These are phyloP conservation scores for Poeciliopsis infans DNA, from an alignment of 2,797 vertebrate genomes.

Conservation along the genomic window DNA sequence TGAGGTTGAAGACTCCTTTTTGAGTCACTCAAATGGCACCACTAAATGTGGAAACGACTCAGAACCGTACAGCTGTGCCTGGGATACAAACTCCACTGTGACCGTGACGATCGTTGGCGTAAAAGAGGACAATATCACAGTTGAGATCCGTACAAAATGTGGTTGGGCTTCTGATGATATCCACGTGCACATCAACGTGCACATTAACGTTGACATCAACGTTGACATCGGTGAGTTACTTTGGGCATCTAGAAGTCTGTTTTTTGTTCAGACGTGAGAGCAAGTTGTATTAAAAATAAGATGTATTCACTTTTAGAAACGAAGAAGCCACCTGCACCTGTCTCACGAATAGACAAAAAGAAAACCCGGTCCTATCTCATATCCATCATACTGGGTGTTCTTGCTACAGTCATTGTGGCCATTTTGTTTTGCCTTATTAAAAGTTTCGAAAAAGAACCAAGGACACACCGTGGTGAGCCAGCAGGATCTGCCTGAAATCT, in stretches of 20 bases:
- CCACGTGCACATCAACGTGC: rapidly evolving
- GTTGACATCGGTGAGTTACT: slow-evolving; percentile 17
- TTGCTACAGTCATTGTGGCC: rapidly evolving
- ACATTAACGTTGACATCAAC: too few relatives aligned
- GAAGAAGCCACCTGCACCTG: rapidly evolving
- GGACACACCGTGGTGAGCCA: background rate
- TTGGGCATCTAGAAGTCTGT: background rate
- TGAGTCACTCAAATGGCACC: rapidly evolving
- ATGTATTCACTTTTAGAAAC: background rate
- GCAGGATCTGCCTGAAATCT: background rate
- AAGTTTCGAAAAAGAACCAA: background rate
- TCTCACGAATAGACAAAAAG: too few relatives aligned
- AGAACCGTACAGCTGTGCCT: rapidly evolving
- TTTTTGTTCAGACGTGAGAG: background rate
- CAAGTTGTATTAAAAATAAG: background rate
- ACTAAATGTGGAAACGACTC: rapidly evolving
- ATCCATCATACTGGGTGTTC: rapidly evolving
- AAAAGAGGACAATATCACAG: background rate
- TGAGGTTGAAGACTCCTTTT: rapidly evolving
- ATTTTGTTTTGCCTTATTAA: background rate
- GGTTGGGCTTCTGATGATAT: rapidly evolving
- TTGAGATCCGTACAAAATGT: rapidly evolving
- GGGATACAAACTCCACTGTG: background rate
- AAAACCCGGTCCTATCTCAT: background rate
- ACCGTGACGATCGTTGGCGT: background rate